A percentile compares a stretch with the other conserved stretches of the same genome.
Evolutionary conservation across 1,140 invertebrate genomes (phyloP).

Genomic region (Ptiloglossa arizonensis): DNA sequence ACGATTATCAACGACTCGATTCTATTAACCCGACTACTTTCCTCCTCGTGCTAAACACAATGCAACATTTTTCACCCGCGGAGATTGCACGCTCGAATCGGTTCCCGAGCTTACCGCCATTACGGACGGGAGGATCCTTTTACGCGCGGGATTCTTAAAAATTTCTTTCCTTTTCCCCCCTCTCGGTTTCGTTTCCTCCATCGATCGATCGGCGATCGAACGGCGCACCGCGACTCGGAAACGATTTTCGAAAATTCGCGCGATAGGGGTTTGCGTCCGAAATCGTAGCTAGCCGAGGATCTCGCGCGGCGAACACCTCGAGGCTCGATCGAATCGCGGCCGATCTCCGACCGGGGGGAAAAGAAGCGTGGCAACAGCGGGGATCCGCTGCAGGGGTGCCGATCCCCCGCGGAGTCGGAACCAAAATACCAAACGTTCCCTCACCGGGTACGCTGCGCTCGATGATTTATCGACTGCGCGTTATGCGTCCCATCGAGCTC

Average conservation of each 20-base stretch:
- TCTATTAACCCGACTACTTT: constrained; percentile 55
- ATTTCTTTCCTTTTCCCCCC: not conserved
- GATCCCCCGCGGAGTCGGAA: constrained; percentile 72
- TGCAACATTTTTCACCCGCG: not conserved
- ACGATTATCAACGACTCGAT: constrained; percentile 66
- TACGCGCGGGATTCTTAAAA: not conserved
- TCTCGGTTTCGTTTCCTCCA: not conserved
- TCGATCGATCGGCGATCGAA: not conserved
- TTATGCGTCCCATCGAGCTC: constrained; percentile 39
- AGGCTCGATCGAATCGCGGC: constrained; percentile 43
- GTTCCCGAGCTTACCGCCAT: constrained; percentile 31
- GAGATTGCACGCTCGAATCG: constrained; percentile 28
- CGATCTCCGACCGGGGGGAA: constrained; percentile 35
- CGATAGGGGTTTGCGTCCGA: no score
- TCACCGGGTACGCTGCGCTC: constrained; percentile 37
- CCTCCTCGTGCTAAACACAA: constrained; percentile 32
- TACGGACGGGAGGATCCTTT: constrained; percentile 1
- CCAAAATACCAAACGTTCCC: constrained; percentile 72
- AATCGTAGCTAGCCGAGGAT: not conserved
- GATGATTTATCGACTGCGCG: constrained; percentile 54
- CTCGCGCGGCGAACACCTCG: constrained; percentile 46
- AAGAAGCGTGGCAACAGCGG: constrained; percentile 46
- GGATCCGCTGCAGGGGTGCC: constrained; percentile 63
- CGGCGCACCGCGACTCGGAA: not conserved
- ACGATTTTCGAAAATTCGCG: not conserved